Base-by-base conservation (phyloP, 2,888 invertebrate species). In the Habroteleia sp. region DNA sequence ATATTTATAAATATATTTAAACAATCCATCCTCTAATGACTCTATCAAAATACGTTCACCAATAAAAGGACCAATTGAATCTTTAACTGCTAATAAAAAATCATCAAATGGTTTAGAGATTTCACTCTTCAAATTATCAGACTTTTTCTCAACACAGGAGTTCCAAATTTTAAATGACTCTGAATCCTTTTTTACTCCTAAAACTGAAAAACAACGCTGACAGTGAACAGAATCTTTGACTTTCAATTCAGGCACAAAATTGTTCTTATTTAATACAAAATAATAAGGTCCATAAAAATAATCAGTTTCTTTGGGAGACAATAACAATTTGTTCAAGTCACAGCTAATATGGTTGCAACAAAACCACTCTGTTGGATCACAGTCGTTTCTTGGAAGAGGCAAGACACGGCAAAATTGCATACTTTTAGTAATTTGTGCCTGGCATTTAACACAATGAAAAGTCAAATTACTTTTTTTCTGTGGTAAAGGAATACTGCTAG, bases 361-460 rank as follows among this genome's bases (percentile, higher is more conserved):
- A 66, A 87, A 88, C 87, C 87, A 88, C 60, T 88, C 87, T n/a
- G 77, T 77, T 6, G 83, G 82, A 69, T 88, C 87, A 39, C 82
- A 88, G 16, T 86, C 83, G 16, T 54, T 66, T 54, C 83, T 81
- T 1, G 88, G 88, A 16, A 86, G 41, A 16, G 88, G 86, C 25
- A 88, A 66, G 16, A 87, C 72, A 74, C 85, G 82, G 48, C 79
- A 66, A 33, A 87, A 82, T 39, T 58, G 66, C 14, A 84, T 35
- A 1, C 52, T 44, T n/a, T 82, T 81, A 3, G 85, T 81, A 31
- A 88, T 69, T 23, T 11, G 6, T 1, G 27, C 37, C 3, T 66
- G 13, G 58, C 88, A 88, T 14, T 81, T 84, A 4, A 74, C 39
- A 60, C 88, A 88, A 8, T 76, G 63, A 56, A 88, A 74, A 1